These are phyloP conservation scores for Theodoxus fluviatilis DNA, from an alignment of 2,888 invertebrate genomes.

Conservation along the genomic window DNA sequence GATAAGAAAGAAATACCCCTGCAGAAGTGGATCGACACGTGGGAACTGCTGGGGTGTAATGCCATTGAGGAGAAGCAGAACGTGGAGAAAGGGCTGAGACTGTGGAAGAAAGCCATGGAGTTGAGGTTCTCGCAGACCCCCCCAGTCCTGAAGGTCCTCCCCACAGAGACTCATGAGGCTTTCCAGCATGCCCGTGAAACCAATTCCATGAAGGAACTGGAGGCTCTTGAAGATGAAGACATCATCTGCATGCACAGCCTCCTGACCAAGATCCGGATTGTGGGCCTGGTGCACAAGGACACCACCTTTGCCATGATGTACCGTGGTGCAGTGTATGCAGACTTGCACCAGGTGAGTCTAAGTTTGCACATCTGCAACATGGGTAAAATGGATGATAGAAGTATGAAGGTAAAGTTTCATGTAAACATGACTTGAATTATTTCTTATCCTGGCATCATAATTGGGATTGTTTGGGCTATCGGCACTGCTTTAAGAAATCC, in stretches of 20 bases:
- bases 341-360: too few species aligned
- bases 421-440: too few species aligned
- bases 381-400: too few species aligned
- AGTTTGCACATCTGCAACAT: too few species aligned
- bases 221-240: conserved; percentile 41
- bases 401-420: too few species aligned
- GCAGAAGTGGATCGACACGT: conserved; percentile 81
- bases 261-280: conserved; percentile 84
- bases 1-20: conserved; percentile 72
- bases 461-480: too few species aligned
- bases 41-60: conserved; percentile 87
- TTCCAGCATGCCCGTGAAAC: conserved; percentile 47
- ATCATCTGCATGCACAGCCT: conserved; percentile 76
- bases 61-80: conserved; percentile 88
- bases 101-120: conserved; percentile 81
- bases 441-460: too few species aligned
- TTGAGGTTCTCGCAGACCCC: conserved; percentile 68
- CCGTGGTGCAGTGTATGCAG: conserved; percentile 71
- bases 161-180: conserved; percentile 34
- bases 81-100: conserved; percentile 58
- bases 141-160: conserved; percentile 36
- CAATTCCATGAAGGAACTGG: conserved; percentile 39
- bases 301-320: conserved; percentile 74
- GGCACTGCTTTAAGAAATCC: too few species aligned
- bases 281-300: conserved; percentile 86